Evolutionary conservation across 1,140 invertebrate species (phyloP).

Genomic region (Pseudomyrmex concolor): DNA sequence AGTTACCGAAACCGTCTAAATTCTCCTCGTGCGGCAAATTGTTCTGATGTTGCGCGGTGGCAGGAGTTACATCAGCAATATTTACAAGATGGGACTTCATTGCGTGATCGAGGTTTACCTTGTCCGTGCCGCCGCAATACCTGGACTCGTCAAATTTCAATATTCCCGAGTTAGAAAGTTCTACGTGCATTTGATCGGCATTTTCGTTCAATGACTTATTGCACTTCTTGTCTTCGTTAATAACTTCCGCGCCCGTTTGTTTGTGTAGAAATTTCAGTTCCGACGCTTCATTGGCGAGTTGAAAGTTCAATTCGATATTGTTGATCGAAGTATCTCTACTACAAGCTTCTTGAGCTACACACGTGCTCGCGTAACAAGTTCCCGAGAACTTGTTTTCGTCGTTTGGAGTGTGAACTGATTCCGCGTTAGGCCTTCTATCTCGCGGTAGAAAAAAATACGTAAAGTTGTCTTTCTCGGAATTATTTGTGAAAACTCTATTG

Average conservation of each 20-base stretch:
- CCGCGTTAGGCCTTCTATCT: background rate
- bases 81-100: conserved; percentile 3
- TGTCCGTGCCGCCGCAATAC: background rate
- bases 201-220: conserved; percentile 21
- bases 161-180: conserved; percentile 25
- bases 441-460: conserved; percentile 19
- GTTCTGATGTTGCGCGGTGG: background rate
- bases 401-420: background rate
- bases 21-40: background rate
- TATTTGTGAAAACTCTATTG: conserved; percentile 22
- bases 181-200: conserved; percentile 29
- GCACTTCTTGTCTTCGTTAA: conserved; percentile 22
- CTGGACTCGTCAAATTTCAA: conserved; percentile 39
- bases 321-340: conserved; percentile 19
- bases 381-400: conserved; percentile 3
- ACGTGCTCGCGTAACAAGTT: background rate
- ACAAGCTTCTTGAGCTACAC: background rate
- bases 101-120: background rate
- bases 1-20: conserved; percentile 1
- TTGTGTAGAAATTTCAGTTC: conserved; percentile 20
- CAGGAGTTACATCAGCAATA: background rate
- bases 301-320: background rate
- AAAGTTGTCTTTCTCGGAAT: conserved; percentile 52
- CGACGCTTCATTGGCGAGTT: conserved; percentile 12
- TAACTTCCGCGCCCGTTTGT: conserved; percentile 12